Base-by-base conservation (phyloP, 2,797 vertebrate species). In the Gymnothorax reevesii region DNA sequence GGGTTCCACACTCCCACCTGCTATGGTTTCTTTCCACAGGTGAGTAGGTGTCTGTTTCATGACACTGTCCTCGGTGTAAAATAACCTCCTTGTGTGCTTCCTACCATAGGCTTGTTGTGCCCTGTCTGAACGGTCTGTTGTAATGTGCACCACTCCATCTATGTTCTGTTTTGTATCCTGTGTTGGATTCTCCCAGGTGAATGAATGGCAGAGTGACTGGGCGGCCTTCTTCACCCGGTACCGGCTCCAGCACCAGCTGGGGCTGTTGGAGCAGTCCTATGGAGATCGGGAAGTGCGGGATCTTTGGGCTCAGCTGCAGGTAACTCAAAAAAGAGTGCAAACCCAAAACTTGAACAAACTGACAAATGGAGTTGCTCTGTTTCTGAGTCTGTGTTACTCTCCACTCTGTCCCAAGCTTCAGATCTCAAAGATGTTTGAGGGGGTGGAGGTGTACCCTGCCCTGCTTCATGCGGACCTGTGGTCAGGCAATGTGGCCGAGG, bases 401-500 rank as follows among this genome's bases (percentile, higher is more conserved):
- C 86, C 42, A 0, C 88, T 12, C 77, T 87, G 57, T 93, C 92
- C 89, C 71, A 92, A 99, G 99, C 90, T 96, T 75, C 98, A 97
- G 96, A 97, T 99, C 89, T 97, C 97, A 6, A 93, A 92, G 92
- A 92, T 98, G 82, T 99, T 98, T 91, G 91, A 25, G 27, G 95
- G 91, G 0, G 1, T 96, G 52, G 94, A 92, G 88, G 93, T 96
- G 9, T 90, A 95, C 84, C 97, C 98, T 0, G 94, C 98, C 88
- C 95, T 99, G 57, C 95, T 99, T 60, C 98, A 99, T 0, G 98
- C 98, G 77, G 98, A 99, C 89, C 94, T 99, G 69, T 99, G 99
- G 98, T 95, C 97, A 12, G 98, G 98, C 85, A 99, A 99, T 0
- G 97, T 98, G 89, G 97, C 97, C 0, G 96, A 99, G 89, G 94